Conservation (phyloP, 1,140 invertebrate species). For the Sinella curviseta region DNA sequence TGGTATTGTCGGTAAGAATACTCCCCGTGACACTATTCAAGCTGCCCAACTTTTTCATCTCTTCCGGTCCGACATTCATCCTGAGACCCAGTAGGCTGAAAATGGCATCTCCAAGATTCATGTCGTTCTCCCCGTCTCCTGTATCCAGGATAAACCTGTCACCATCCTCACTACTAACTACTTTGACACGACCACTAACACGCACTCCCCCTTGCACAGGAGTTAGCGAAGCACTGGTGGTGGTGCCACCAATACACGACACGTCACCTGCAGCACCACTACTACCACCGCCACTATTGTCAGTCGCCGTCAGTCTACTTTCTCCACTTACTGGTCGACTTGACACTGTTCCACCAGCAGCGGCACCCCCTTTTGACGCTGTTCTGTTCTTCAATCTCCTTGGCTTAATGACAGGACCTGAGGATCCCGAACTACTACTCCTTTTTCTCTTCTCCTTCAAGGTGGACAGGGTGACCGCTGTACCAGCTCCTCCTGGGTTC, state of each 20-base stretch:
- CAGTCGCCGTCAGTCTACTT: background rate
- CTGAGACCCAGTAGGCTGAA: conserved; percentile 39
- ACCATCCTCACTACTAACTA: conserved; percentile 29
- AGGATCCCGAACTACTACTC: background rate
- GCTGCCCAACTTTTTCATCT: background rate
- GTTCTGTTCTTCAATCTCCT: background rate
- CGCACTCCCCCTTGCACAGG: conserved; percentile 30
- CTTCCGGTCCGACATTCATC: conserved; percentile 8
- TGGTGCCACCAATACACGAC: background rate
- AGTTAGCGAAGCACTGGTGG: background rate
- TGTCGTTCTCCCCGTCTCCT: background rate
- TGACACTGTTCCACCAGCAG: no score
- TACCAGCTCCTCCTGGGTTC: background rate
- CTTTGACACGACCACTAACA: conserved; percentile 40
- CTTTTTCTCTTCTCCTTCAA: background rate
- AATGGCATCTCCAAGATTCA: conserved; percentile 35
- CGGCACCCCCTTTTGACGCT: background rate
- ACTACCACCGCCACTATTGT: background rate
- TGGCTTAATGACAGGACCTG: background rate
- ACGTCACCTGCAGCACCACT: background rate
- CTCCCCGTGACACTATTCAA: background rate
- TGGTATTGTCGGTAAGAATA: conserved; percentile 15
- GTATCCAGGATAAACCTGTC: conserved; percentile 30
- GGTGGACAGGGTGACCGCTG: background rate
- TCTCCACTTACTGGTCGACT: conserved; percentile 11